Conservation (phyloP, 2,888 invertebrate species). For the Criorhina ranunculi region DNA sequence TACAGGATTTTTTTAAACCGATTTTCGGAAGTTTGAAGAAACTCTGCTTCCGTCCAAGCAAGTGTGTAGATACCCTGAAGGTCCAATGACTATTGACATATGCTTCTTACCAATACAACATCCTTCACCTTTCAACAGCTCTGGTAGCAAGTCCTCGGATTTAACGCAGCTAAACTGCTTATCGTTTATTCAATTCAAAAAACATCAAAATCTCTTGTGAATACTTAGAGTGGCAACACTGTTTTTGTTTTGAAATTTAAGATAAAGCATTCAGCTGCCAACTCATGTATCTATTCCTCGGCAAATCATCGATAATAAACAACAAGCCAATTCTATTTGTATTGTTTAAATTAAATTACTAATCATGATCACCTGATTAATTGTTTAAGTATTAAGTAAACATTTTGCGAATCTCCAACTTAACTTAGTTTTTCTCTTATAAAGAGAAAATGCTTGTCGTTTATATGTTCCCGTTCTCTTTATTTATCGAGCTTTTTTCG, state of each 20-base stretch:
- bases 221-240: slow-evolving; percentile 14
- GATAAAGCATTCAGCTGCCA: neutral
- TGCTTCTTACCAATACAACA: no score
- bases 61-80: no score
- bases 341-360: slow-evolving; percentile 1
- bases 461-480: neutral
- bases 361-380: slow-evolving; percentile 17
- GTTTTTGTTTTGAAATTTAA: neutral
- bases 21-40: no score
- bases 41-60: no score
- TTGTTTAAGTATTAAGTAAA: slow-evolving; percentile 15
- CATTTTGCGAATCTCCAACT: slow-evolving; percentile 1
- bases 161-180: no score
- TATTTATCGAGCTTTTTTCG: neutral
- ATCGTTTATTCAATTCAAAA: no score
- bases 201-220: no score
- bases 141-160: no score
- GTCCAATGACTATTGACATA: no score
- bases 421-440: neutral
- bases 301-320: neutral
- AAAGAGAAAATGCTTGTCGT: neutral
- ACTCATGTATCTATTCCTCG: neutral
- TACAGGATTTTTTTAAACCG: no score
- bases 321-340: slow-evolving; percentile 17
- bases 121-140: no score